These are phyloP conservation scores for Capricornis sumatraensis DNA, from an alignment of 2,113 vertebrate species.

Conservation along the genomic window DNA sequence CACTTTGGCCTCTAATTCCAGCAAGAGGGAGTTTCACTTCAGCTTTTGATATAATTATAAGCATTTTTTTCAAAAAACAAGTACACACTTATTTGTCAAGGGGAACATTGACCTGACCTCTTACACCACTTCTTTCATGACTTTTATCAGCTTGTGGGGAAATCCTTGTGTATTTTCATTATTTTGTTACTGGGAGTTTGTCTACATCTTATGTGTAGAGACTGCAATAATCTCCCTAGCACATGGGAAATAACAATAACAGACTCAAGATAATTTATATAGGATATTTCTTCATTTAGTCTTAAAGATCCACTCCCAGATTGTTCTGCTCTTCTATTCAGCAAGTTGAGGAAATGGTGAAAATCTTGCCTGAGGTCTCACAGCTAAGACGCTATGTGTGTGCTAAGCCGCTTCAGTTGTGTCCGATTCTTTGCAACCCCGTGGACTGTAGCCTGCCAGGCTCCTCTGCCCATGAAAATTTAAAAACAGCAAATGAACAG, in stretches of 20 bases:
- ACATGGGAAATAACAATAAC: not conserved
- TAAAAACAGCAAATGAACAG: not conserved
- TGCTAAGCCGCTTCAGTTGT: not conserved
- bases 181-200: not conserved
- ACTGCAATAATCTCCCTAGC: not conserved
- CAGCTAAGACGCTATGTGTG: not conserved
- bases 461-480: not conserved
- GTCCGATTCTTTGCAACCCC: not conserved
- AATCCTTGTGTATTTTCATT: not conserved
- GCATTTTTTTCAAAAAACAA: not conserved
- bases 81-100: not conserved
- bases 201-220: not conserved
- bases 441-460: not conserved
- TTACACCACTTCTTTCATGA: not conserved
- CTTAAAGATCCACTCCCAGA: not conserved
- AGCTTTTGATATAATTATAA: not conserved
- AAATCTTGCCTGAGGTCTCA: not conserved
- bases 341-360: not conserved
- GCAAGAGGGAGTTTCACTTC: not conserved
- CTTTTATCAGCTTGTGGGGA: not conserved
- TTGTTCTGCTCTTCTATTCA: not conserved
- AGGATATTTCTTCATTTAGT: not conserved
- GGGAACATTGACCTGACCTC: not conserved
- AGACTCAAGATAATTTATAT: not conserved
- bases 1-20: not conserved